A percentile compares a stretch with the other conserved stretches of the same genome.
These are phyloP conservation scores for Hormaphis cornu DNA, from an alignment of 1,140 invertebrate species.

Conservation along the genomic window DNA sequence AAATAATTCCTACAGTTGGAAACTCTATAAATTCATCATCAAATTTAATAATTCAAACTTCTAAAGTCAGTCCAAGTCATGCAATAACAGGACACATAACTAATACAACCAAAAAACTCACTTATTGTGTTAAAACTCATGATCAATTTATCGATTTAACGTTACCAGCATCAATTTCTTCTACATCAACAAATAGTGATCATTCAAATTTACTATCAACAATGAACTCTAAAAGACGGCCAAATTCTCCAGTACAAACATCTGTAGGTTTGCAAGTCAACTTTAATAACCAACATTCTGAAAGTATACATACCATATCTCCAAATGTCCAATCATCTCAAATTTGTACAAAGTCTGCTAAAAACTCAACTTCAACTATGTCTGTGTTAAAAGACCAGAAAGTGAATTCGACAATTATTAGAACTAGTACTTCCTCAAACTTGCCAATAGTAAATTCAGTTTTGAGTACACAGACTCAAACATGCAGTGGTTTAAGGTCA, in stretches of 20 bases:
- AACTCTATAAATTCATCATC: not conserved
- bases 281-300: not conserved
- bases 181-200: not conserved
- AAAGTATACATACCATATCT: not conserved
- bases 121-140: not conserved
- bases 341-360: not conserved
- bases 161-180: not conserved
- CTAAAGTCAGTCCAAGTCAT: not conserved
- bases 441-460: not conserved
- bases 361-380: not conserved
- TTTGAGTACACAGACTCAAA: slow-evolving; percentile 15
- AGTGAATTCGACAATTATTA: not conserved
- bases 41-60: not conserved
- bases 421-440: not conserved
- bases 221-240: not conserved
- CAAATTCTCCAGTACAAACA: slow-evolving; percentile 3
- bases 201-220: not conserved
- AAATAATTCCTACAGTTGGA: not conserved
- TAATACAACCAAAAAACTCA: not conserved
- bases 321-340: not conserved
- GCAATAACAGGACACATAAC: not conserved
- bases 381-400: not conserved
- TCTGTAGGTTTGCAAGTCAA: slow-evolving; percentile 6
- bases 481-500: not conserved
- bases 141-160: not conserved